phyloP scores from a whole-genome alignment of 2,888 invertebrate genomes.

The Drosophila lutescens region DNA sequence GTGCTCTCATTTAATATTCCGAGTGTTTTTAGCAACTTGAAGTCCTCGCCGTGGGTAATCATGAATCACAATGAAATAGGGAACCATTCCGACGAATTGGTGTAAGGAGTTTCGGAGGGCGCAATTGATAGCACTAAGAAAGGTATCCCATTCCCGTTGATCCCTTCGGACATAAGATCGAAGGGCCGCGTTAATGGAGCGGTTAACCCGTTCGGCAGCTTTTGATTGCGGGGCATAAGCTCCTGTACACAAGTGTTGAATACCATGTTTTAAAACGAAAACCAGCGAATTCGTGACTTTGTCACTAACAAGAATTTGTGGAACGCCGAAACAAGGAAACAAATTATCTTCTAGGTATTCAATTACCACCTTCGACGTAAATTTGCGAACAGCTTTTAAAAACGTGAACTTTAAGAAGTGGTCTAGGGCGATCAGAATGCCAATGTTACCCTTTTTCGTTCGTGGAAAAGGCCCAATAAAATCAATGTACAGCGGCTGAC shows the following conservation, averaged over 20 bases:
- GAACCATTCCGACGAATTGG: constrained; percentile 9
- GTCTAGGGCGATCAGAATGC: no score
- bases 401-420: no score
- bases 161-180: constrained; percentile 1
- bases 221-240: neutral
- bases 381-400: neutral
- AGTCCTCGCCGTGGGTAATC: neutral
- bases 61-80: constrained; percentile 16
- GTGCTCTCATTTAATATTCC: neutral
- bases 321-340: no score
- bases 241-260: neutral
- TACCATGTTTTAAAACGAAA: neutral
- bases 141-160: constrained; percentile 7
- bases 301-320: neutral
- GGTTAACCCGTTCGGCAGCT: constrained; percentile 1
- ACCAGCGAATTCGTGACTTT: neutral
- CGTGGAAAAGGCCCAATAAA: constrained; percentile 1
- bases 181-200: neutral
- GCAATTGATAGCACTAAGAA: constrained; percentile 4
- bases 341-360: neutral
- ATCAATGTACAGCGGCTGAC: neutral
- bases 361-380: neutral
- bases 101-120: constrained; percentile 2
- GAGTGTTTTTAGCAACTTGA: neutral
- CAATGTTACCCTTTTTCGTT: neutral